Evolutionary conservation across 2,797 vertebrate genomes (phyloP).

Genomic region (Sorex maritimensis): DNA sequence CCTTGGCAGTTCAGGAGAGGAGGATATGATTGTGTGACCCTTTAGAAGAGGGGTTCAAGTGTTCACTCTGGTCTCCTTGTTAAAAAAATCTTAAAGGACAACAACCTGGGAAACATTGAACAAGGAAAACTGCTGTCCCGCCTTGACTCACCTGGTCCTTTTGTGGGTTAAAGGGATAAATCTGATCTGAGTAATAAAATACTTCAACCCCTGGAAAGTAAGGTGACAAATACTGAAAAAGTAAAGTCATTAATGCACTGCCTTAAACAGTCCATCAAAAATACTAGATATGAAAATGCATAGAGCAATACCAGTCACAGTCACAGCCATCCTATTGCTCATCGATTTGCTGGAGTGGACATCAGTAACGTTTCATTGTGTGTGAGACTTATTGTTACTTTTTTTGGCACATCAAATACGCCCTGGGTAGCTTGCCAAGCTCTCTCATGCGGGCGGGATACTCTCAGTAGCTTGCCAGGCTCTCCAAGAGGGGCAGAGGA

Average conservation of each 20-base stretch:
- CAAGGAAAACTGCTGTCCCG: not conserved
- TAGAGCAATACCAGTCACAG: not conserved
- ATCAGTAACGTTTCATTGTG: too few species aligned
- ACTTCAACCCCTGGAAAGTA: not conserved
- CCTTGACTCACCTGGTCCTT: not conserved
- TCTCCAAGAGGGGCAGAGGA: too few species aligned
- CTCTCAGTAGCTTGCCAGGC: too few species aligned
- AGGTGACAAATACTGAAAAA: slow-evolving; percentile 13
- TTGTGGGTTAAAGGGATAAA: not conserved
- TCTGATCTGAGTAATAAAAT: not conserved
- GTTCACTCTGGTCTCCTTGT: not conserved
- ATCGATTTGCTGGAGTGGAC: too few species aligned
- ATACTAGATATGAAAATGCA: not conserved
- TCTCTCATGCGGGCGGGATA: too few species aligned
- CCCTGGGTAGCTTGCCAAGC: too few species aligned
- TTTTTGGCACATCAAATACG: too few species aligned
- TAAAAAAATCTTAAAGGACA: not conserved
- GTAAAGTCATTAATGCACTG: not conserved
- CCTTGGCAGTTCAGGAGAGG: not conserved
- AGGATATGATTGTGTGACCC: not conserved
- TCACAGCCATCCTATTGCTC: too few species aligned
- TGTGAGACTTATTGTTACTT: too few species aligned
- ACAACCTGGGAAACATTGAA: not conserved
- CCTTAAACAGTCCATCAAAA: slow-evolving; percentile 19
- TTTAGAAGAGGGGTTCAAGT: not conserved